Evolutionary conservation across 2,888 invertebrate genomes (phyloP), one percentile per base, ranked within the genome.

Genomic region (Atethmia centrago): DNA sequence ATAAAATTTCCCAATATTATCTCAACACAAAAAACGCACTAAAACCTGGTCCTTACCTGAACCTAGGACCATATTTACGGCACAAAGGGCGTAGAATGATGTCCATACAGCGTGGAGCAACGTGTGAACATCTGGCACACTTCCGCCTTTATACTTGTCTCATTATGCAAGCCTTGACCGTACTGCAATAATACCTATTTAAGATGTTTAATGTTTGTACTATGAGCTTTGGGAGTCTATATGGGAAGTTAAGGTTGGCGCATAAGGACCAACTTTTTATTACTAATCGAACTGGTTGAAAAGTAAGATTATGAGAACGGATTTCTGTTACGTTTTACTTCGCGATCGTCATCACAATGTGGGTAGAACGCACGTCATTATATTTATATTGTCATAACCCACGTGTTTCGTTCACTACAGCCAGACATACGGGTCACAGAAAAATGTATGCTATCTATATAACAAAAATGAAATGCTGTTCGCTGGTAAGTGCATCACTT

Each of bases 41-140:
- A 73, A 59, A 73, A 59, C 68, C 87, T 25, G 78, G 77, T 42
- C 89, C 87, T 90, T 79, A 88, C 28, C 61, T 85, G 75, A 87
- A 84, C 85, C 83, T 83, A 83, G 87, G 85, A 86, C 88, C 88
- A 92, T 92, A 93, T 92, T 92, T 91, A 90, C 90, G 81, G 88
- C 86, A 88, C 90, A 90, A 90, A 90, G 90, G 90, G 88, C 89
- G 88, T 87, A 90, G 87, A 89, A 88, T 89, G 90, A 91, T 90
- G 90, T 89, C 90, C 88, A 88, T 87, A 88, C 84, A 77, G 82
- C 80, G 74, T 79, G 79, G 80, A 86, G 82, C 67, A 85, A 90
- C 86, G 90, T 92, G 93, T 92, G 92, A 89, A 90, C 89, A 90
- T 79, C 82, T 87, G 87, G 75, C 79, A 82, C 85, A 89, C 88